phyloP scores from a whole-genome alignment of 2,797 vertebrate species.

The Mus spretus region DNA sequence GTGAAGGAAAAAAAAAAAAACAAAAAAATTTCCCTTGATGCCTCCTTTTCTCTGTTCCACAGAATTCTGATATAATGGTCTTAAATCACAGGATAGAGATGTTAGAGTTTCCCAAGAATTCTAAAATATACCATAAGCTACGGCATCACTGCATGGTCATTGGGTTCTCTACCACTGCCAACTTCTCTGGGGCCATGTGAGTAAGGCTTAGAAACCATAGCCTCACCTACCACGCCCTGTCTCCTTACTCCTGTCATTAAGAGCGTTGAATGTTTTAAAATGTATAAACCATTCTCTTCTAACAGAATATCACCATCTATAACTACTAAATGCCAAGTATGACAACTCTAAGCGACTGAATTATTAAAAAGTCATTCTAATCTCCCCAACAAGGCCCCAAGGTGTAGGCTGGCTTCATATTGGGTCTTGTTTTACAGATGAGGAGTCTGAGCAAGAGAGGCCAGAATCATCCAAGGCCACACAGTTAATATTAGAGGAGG shows the following conservation, averaged over 20 bases:
- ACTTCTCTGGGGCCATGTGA: background rate
- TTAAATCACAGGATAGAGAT: background rate
- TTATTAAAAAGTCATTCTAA: background rate
- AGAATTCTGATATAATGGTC: slow-evolving; percentile 16
- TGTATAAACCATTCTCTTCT: slow-evolving; percentile 16
- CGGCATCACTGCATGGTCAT: background rate
- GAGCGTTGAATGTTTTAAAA: background rate
- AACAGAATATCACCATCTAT: background rate
- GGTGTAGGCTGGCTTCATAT: background rate
- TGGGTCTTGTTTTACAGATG: slow-evolving; percentile 3
- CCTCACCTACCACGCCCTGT: background rate
- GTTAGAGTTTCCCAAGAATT: background rate
- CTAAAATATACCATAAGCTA: background rate
- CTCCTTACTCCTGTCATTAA: slow-evolving; percentile 18
- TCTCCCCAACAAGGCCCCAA: background rate
- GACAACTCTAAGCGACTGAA: background rate
- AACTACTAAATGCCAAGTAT: background rate
- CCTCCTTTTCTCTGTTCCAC: background rate
- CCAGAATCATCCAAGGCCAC: background rate
- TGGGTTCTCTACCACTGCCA: background rate
- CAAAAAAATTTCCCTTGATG: background rate
- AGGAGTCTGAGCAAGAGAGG: background rate
- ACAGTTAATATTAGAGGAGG: background rate
- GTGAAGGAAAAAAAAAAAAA: background rate
- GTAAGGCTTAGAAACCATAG: background rate